Evolutionary conservation across 1,140 invertebrate genomes (phyloP).

Genomic region (Homalodisca vitripennis): DNA sequence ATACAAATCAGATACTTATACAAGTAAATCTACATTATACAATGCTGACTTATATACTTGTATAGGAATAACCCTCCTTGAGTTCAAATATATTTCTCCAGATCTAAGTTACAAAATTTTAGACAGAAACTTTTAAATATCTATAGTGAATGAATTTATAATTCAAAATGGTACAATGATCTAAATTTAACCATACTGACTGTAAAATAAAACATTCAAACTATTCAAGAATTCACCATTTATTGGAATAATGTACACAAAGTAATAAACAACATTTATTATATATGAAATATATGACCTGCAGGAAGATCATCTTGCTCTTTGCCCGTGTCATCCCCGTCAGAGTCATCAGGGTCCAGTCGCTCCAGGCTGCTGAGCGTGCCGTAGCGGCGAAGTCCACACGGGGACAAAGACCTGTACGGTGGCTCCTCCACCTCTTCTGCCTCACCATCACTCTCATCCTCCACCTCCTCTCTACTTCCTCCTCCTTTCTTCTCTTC

Average conservation of each 20-base stretch:
- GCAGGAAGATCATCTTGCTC: slow-evolving; percentile 37
- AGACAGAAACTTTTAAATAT: no score
- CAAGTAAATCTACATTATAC: no score
- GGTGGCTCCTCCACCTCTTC: slow-evolving; percentile 49
- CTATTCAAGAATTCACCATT: slow-evolving; percentile 4
- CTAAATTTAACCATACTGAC: no score
- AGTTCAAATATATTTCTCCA: no score
- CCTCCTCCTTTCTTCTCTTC: neutral
- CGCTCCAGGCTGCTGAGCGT: slow-evolving; percentile 74
- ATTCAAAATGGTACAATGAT: no score
- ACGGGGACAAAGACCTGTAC: slow-evolving; percentile 48
- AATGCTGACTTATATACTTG: no score
- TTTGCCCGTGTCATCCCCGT: slow-evolving; percentile 40
- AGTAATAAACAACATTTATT: neutral
- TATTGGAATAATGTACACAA: slow-evolving; percentile 5
- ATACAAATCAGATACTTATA: no score
- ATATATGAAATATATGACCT: slow-evolving; percentile 34
- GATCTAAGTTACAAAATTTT: no score
- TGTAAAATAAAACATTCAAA: slow-evolving; percentile 12
- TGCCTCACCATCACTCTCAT: slow-evolving; percentile 36
- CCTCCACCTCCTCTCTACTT: slow-evolving; percentile 2
- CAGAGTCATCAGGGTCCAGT: slow-evolving; percentile 52
- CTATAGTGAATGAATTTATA: no score
- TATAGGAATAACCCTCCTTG: no score
- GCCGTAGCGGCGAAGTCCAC: slow-evolving; percentile 60